A percentile compares a stretch with the other conserved stretches of the same genome.
Evolutionary conservation across 2,797 vertebrate genomes (phyloP).

Genomic region (Xyrichtys novacula): DNA sequence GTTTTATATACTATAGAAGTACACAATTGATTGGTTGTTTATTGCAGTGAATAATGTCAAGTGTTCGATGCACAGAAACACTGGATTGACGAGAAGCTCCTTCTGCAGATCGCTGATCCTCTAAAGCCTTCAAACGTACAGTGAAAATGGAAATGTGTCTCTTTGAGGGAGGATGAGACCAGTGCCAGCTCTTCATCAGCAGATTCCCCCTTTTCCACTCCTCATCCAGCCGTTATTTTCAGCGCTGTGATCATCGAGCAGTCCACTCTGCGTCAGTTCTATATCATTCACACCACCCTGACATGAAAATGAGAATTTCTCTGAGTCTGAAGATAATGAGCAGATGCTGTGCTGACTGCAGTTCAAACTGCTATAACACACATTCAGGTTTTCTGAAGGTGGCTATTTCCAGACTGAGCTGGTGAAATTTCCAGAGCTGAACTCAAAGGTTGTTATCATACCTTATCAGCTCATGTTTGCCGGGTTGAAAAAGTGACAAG

Average conservation of each 20-base stretch:
- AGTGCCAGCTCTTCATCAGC: slow-evolving; percentile 44
- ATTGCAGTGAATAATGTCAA: background rate
- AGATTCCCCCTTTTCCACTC: slow-evolving; percentile 16
- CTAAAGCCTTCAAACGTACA: background rate
- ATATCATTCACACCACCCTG: slow-evolving; percentile 28
- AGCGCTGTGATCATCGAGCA: slow-evolving; percentile 38
- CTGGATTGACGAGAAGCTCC: background rate
- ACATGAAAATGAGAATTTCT: slow-evolving; percentile 28
- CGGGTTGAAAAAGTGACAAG: background rate
- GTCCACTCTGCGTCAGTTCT: slow-evolving; percentile 47
- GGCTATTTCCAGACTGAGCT: slow-evolving; percentile 16
- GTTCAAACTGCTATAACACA: slow-evolving; percentile 31
- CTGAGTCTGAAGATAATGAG: slow-evolving; percentile 36
- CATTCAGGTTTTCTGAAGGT: slow-evolving; percentile 17
- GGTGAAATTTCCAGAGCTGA: background rate
- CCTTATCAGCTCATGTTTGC: background rate
- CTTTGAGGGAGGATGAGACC: slow-evolving; percentile 18
- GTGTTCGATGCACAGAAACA: no score
- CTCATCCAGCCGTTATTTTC: slow-evolving; percentile 33
- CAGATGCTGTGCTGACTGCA: slow-evolving; percentile 8
- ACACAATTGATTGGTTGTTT: no score
- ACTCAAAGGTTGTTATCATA: slow-evolving; percentile 11
- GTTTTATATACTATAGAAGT: no score
- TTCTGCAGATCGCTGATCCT: background rate
- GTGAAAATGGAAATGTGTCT: slow-evolving; percentile 1